Evolutionary conservation across 2,113 vertebrate genomes (phyloP).

Genomic region (Phalacrocorax aristotelis): DNA sequence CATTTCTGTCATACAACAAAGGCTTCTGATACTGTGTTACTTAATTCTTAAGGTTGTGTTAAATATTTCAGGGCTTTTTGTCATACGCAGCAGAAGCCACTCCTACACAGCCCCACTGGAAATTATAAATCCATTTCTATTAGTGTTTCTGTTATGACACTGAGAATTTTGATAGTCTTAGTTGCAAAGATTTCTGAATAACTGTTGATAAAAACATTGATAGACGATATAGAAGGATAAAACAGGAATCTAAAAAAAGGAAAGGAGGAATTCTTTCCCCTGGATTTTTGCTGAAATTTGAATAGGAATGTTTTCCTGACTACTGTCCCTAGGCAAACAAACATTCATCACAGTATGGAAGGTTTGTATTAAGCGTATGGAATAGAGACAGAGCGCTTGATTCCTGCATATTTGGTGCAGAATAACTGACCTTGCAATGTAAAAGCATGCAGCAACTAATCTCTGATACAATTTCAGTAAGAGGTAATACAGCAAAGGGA

Average conservation of each 20-base stretch:
- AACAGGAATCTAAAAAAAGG: neutral
- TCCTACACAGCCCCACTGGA: neutral
- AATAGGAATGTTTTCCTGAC: neutral
- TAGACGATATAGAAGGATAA: neutral
- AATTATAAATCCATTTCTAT: neutral
- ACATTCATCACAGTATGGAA: neutral
- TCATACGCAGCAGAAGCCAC: neutral
- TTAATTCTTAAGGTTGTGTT: neutral
- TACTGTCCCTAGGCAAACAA: neutral
- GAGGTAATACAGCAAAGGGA: neutral
- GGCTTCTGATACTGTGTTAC: rapidly evolving
- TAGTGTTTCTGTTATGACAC: neutral
- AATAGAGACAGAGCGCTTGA: neutral
- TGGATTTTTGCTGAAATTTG: neutral
- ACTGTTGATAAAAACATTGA: neutral
- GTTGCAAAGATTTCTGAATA: neutral
- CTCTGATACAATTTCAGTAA: neutral
- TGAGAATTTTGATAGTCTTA: neutral
- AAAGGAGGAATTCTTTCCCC: neutral
- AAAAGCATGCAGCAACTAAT: neutral
- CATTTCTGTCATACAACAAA: neutral
- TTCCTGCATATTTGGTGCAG: neutral
- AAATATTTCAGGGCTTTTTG: neutral
- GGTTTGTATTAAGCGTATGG: neutral
- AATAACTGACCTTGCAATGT: neutral